A percentile compares a stretch with the other conserved stretches of the same genome.
Conservation (phyloP, 2,797 vertebrate genomes). For the Hippocampus kuda region DNA sequence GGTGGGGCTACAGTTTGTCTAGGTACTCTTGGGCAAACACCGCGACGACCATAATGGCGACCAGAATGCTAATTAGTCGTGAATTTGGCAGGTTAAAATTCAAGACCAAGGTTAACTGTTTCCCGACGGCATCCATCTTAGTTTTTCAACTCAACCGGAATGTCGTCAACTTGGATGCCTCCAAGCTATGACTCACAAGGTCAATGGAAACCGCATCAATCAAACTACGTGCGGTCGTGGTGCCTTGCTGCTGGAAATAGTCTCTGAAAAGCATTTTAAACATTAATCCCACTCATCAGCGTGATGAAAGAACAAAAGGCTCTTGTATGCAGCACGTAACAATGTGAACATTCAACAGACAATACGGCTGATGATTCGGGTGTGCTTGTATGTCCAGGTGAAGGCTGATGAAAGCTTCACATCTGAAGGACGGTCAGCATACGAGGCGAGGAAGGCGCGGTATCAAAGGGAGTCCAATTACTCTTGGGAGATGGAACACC, state of each 20-base stretch:
- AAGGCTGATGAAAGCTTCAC: constrained; percentile 68
- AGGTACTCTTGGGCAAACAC: neutral
- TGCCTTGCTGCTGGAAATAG: neutral
- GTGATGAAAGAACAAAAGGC: constrained; percentile 1
- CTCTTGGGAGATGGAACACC: constrained; percentile 45
- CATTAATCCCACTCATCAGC: neutral
- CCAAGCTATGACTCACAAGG: neutral
- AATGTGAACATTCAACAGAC: neutral
- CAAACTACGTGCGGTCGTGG: neutral
- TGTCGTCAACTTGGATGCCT: neutral
- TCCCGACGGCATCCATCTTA: neutral
- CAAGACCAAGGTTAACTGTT: neutral
- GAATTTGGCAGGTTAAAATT: neutral
- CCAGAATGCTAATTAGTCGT: neutral
- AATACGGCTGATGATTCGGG: constrained; percentile 53
- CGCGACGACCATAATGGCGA: neutral
- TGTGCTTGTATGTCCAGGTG: constrained; percentile 59
- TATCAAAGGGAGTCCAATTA: constrained; percentile 53
- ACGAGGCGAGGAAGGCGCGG: constrained; percentile 35
- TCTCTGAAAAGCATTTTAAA: neutral
- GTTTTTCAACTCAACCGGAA: neutral
- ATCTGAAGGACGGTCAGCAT: constrained; percentile 59
- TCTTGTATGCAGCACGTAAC: neutral
- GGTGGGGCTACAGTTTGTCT: neutral
- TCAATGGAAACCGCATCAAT: neutral